Base-by-base conservation (phyloP, 2,888 invertebrate genomes). In the Phortica magna region DNA sequence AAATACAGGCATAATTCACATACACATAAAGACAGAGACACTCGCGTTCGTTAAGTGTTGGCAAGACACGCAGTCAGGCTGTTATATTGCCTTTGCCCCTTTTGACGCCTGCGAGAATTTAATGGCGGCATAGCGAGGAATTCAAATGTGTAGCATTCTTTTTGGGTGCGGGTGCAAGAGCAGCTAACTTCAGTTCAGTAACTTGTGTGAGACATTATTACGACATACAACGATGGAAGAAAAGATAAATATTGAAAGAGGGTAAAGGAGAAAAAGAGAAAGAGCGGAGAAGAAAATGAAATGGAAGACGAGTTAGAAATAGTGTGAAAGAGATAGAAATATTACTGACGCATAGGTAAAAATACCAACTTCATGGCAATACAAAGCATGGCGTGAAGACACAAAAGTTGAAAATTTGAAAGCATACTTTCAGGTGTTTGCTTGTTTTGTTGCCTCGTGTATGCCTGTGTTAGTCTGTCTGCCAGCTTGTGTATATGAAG, bases 401-500 rank as follows among this genome's bases (percentile, higher is more conserved):
- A 61, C 7, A 61, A 61, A 22, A 22, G 61, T 61, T 61, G 77
- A 75, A 74, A 81, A 78, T 76, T 79, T 80, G 79, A 77, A 79
- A 82, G 80, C 76, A 79, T 80, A 65, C 65, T 65, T n/a, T 31
- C 5, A 2, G 65, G 53, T 14, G 73, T 12, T 42, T 17, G 19
- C 10, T n/a, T 61, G 19, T 61, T 17, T 22, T 61, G 61, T 75
- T 78, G 78, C 79, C 76, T 70, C 65, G 59, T 73, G 73, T 75
- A 74, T 75, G 76, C 78, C 76, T 73, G 53, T 76, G 79, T 80
- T 48, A 19, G 43, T 68, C 14, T 14, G 68, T 17, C 41, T 59
- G 42, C 83, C 83, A 77, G 77, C 79, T 80, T 85, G 83, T 84
- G 82, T 86, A 88, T 88, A 88, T 85, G 81, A 85, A 88, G 85